Evolutionary conservation across 2,888 invertebrate genomes (phyloP).

Genomic region (Calameuta pallipes): DNA sequence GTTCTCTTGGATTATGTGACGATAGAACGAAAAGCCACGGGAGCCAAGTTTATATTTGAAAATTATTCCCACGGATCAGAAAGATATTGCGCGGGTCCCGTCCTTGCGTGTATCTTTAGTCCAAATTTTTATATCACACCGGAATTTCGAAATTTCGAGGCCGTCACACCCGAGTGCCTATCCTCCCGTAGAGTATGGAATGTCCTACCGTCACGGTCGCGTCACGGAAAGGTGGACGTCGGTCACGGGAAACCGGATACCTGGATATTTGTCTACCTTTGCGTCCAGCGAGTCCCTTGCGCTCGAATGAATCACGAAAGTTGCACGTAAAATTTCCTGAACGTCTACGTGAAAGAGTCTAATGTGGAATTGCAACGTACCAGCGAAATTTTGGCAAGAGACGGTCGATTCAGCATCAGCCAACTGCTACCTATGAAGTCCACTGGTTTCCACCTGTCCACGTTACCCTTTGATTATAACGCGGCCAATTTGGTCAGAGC

Average conservation of each 20-base stretch:
- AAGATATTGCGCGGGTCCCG: conserved; percentile 7
- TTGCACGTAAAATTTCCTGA: not conserved
- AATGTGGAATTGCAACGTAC: not conserved
- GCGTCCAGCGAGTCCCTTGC: not conserved
- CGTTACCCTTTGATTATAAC: conserved; percentile 47
- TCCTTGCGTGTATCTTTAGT: conserved; percentile 2
- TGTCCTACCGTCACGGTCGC: not conserved
- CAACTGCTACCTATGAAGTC: conserved; percentile 49
- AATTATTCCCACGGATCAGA: conserved; percentile 18
- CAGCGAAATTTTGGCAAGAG: conserved; percentile 53
- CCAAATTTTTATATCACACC: not conserved
- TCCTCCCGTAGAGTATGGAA: not conserved
- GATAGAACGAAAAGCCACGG: conserved; percentile 26
- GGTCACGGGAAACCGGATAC: not conserved
- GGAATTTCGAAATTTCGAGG: not conserved
- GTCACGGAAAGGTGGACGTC: not conserved
- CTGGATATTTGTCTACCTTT: not conserved
- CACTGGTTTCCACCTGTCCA: conserved; percentile 37
- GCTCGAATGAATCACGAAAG: not conserved
- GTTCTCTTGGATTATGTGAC: conserved; percentile 26
- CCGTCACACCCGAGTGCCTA: not conserved
- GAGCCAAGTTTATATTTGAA: conserved; percentile 51
- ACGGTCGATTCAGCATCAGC: conserved; percentile 36
- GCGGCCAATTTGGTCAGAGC: conserved; percentile 42
- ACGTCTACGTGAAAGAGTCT: not conserved